phyloP scores from a whole-genome alignment of 2,797 vertebrate species.

The Fratercula arctica region DNA sequence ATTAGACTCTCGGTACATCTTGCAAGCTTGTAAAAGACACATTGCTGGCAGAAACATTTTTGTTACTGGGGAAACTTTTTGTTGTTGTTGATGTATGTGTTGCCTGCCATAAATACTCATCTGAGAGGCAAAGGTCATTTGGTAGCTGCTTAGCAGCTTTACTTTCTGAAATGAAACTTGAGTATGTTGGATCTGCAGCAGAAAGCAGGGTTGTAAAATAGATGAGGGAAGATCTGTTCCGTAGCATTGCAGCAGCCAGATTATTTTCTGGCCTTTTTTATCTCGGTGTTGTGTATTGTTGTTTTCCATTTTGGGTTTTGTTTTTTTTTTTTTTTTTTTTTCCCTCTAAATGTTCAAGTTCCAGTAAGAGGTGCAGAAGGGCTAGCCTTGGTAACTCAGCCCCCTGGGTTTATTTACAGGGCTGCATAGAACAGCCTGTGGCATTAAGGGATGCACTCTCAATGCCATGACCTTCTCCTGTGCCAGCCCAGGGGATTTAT shows the following conservation, averaged over 20 bases:
- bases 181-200: neutral
- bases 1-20: constrained; percentile 62
- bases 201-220: neutral
- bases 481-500: constrained; percentile 32
- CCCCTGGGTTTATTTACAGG: constrained; percentile 7
- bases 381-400: neutral
- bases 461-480: constrained; percentile 41
- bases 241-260: neutral
- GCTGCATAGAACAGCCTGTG: neutral
- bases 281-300: neutral
- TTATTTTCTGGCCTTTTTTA: neutral
- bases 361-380: neutral
- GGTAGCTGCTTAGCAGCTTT: constrained; percentile 63
- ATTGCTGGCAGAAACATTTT: constrained; percentile 62
- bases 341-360: neutral
- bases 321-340: neutral
- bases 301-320: neutral
- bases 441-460: constrained; percentile 21
- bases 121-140: constrained; percentile 64
- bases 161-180: constrained; percentile 68
- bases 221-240: neutral
- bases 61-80: constrained; percentile 53
- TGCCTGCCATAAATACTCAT: constrained; percentile 67
- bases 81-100: constrained; percentile 60
- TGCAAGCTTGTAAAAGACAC: constrained; percentile 73